phyloP scores from a whole-genome alignment of 2,888 invertebrate genomes.

The Arge pagana region DNA sequence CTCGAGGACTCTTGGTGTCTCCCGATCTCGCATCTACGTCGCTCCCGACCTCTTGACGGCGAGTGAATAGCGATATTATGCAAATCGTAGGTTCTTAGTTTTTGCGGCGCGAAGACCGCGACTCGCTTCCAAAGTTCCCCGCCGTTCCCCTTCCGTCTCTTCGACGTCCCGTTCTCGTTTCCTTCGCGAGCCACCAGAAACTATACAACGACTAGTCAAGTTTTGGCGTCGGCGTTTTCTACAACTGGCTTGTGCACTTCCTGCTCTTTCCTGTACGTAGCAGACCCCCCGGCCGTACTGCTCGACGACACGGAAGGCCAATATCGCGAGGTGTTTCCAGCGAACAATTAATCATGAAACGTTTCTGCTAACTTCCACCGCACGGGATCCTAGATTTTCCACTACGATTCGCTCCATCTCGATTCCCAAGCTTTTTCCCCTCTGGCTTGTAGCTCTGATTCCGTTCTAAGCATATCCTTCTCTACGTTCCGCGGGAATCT shows the following conservation, averaged over 20 bases:
- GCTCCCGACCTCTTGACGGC: slow-evolving; percentile 13
- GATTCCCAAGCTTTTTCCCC: no score
- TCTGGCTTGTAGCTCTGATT: no score
- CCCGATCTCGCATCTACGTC: slow-evolving; percentile 7
- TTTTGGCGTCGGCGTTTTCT: slow-evolving; percentile 4
- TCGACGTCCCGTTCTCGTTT: slow-evolving; percentile 3
- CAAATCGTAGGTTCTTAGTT: slow-evolving; percentile 19
- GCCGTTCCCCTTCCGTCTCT: not conserved
- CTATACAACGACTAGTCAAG: slow-evolving; percentile 4
- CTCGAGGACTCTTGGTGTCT: no score
- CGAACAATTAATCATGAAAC: no score
- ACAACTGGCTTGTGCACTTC: not conserved
- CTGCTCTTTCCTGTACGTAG: not conserved
- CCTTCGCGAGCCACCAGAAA: no score
- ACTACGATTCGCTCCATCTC: no score
- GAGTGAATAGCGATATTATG: slow-evolving; percentile 19
- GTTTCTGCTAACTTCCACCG: no score
- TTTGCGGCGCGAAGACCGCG: slow-evolving; percentile 3
- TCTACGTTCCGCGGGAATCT: no score
- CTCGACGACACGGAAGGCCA: not conserved
- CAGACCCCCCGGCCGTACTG: not conserved
- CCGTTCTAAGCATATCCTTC: no score
- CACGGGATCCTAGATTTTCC: no score
- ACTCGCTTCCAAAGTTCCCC: slow-evolving; percentile 4
- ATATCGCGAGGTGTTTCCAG: no score